These are phyloP conservation scores for Polylopha cassiicola DNA, from an alignment of 2,888 invertebrate genomes.

Conservation along the genomic window DNA sequence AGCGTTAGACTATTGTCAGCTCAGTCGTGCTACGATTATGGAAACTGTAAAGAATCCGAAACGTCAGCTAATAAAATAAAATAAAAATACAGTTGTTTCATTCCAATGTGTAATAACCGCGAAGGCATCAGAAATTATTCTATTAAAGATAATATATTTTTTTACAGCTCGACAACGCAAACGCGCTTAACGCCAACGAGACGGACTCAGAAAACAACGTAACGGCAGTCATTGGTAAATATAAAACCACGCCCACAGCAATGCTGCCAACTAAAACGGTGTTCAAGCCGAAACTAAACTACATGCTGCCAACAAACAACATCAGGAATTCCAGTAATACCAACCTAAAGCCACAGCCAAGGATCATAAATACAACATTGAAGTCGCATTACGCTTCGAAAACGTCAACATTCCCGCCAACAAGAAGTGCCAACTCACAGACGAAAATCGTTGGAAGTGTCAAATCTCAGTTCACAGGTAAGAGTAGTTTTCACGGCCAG, in stretches of 20 bases:
- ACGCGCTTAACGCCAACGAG: conserved; percentile 60
- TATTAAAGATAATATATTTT: neutral
- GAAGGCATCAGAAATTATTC: too few species aligned
- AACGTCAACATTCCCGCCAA: conserved; percentile 70
- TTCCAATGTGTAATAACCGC: too few species aligned
- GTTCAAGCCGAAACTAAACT: conserved; percentile 64
- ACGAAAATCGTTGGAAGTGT: conserved; percentile 42
- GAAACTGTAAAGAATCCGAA: too few species aligned
- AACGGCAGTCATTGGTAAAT: conserved; percentile 64
- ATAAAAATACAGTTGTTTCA: too few species aligned
- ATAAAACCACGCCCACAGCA: conserved; percentile 64
- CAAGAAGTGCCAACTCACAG: conserved; percentile 64
- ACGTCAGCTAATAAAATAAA: too few species aligned
- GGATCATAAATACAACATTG: conserved; percentile 46
- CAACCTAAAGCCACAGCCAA: conserved; percentile 58
- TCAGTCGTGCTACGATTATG: too few species aligned
- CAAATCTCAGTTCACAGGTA: conserved; percentile 54
- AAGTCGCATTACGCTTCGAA: conserved; percentile 63
- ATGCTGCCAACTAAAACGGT: conserved; percentile 63
- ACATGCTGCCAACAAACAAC: conserved; percentile 70
- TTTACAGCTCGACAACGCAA: conserved; percentile 63
- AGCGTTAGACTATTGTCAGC: too few species aligned
- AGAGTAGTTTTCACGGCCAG: conserved; percentile 65
- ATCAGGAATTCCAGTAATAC: conserved; percentile 61
- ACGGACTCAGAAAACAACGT: conserved; percentile 67